A percentile compares a stretch with the other conserved stretches of the same genome.
Evolutionary conservation across 2,113 vertebrate genomes (phyloP).

Genomic region (Rhinoderma darwinii): DNA sequence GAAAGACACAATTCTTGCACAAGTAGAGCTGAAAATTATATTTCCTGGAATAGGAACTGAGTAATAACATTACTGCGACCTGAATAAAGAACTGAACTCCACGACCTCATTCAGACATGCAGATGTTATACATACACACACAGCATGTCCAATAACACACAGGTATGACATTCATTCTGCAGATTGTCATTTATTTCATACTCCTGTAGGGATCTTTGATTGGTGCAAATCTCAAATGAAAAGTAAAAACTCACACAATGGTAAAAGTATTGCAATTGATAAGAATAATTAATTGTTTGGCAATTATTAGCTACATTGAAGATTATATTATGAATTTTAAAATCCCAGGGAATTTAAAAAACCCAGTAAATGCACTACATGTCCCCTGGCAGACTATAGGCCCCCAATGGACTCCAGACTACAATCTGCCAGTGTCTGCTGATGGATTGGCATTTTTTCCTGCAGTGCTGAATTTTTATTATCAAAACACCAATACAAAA

Average conservation of each 20-base stretch:
- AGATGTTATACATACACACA: not conserved
- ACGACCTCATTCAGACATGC: not conserved
- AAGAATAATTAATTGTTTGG: too few species aligned
- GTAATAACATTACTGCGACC: slow-evolving; percentile 39
- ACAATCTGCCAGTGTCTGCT: too few species aligned
- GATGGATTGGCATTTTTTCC: too few species aligned
- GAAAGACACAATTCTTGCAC: slow-evolving; percentile 19
- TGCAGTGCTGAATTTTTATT: too few species aligned
- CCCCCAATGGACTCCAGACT: too few species aligned
- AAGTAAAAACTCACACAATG: not conserved
- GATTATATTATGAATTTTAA: too few species aligned
- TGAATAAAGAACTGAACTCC: slow-evolving; percentile 6
- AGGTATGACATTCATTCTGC: not conserved
- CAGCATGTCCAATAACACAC: not conserved
- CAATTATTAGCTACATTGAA: too few species aligned
- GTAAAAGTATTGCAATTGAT: not conserved
- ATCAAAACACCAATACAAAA: too few species aligned
- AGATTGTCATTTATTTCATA: not conserved
- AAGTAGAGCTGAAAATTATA: slow-evolving; percentile 36
- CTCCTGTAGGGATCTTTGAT: not conserved
- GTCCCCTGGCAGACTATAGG: too few species aligned
- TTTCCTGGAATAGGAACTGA: slow-evolving; percentile 37
- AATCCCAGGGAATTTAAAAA: too few species aligned
- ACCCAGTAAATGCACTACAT: too few species aligned
- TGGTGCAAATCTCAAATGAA: not conserved